Percentiles rank a stretch among this genome's conserved stretches.
phyloP scores from a whole-genome alignment of 2,888 invertebrate genomes.

The Orchesellides sinensis region DNA sequence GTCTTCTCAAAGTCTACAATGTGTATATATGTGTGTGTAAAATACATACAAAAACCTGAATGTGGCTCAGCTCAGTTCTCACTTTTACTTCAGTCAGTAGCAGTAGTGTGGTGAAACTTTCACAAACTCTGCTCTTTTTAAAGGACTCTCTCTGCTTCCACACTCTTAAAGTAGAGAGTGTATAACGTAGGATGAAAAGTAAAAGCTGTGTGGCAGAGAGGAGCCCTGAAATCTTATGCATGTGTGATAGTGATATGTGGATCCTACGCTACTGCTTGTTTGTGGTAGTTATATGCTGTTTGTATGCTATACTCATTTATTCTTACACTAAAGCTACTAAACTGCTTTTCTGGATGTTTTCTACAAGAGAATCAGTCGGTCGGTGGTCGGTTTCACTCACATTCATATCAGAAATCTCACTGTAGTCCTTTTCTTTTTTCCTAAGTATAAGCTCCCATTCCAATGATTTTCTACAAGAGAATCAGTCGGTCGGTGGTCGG shows the following conservation, averaged over 20 bases:
- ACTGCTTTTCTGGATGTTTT: neutral
- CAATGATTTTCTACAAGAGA: slow-evolving; percentile 15
- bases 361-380: slow-evolving; percentile 23
- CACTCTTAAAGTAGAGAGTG: neutral
- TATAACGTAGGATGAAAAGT: no score
- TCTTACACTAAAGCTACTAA: neutral
- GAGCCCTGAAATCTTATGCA: slow-evolving; percentile 22
- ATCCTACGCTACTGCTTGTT: neutral
- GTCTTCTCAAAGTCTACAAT: neutral
- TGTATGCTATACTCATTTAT: no score
- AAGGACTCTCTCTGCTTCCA: slow-evolving; percentile 1
- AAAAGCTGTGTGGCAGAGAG: slow-evolving; percentile 11
- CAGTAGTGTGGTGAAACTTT: slow-evolving; percentile 8
- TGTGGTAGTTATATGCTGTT: neutral
- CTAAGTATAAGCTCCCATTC: neutral
- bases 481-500: slow-evolving; percentile 25
- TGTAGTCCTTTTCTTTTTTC: slow-evolving; percentile 10
- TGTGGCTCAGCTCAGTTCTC: slow-evolving; percentile 5
- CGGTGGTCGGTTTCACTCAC: slow-evolving; percentile 33
- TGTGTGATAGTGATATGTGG: slow-evolving; percentile 1
- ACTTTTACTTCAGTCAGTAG: slow-evolving; percentile 28
- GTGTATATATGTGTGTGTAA: no score
- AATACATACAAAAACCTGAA: neutral
- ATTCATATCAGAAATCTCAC: slow-evolving; percentile 21
- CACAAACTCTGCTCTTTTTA: slow-evolving; percentile 7